phyloP scores from a whole-genome alignment of 35 echinoderm and acorn worm genomes.

The Diadema setosum region DNA sequence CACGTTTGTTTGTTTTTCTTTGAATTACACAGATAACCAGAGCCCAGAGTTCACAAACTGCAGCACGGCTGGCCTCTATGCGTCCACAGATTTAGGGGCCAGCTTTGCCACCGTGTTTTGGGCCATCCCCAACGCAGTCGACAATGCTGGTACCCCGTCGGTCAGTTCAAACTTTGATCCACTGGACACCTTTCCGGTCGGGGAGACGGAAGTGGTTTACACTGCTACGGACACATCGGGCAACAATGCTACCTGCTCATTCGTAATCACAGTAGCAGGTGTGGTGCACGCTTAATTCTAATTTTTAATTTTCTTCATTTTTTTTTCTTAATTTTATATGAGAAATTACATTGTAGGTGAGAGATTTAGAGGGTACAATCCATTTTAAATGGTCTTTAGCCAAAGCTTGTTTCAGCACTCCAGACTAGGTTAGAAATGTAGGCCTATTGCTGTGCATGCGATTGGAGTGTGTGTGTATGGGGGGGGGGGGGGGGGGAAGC shows the following conservation, averaged over 20 bases:
- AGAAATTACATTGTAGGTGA: too few relatives aligned
- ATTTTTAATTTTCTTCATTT: too few relatives aligned
- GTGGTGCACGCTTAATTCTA: background rate
- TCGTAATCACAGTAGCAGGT: slow-evolving; percentile 24
- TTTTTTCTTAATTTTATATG: too few relatives aligned
- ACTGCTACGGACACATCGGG: background rate
- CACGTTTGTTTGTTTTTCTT: too few relatives aligned
- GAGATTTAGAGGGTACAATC: too few relatives aligned
- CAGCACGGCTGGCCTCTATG: background rate
- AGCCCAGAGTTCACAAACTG: background rate
- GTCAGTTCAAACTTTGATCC: background rate
- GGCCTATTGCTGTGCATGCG: too few relatives aligned
- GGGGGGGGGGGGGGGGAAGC: too few relatives aligned
- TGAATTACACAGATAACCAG: slow-evolving; percentile 6
- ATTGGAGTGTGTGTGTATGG: too few relatives aligned
- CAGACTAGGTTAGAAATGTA: too few relatives aligned
- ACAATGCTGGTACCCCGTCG: slow-evolving; percentile 37
- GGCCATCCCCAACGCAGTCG: slow-evolving; percentile 18
- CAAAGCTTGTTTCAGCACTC: too few relatives aligned
- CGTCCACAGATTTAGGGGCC: background rate
- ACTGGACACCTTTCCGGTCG: background rate
- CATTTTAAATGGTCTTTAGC: too few relatives aligned
- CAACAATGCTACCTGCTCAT: background rate
- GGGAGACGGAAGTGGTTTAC: slow-evolving; percentile 18
- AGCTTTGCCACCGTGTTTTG: background rate